Base-by-base conservation (phyloP, 1,140 invertebrate species). In the Halesus radiatus region DNA sequence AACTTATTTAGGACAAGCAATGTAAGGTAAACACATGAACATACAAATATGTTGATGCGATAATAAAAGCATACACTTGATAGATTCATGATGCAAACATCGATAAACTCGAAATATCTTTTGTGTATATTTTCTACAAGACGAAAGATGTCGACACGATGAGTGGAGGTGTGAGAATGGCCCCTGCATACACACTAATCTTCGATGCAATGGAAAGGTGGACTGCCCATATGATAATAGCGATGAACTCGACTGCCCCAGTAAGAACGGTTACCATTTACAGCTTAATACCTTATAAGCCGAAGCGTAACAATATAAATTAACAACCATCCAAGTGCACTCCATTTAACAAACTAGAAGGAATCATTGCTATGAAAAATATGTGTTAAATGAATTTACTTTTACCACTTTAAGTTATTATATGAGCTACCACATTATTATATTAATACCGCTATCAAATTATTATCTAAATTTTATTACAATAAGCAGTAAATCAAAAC, bases 161-260 rank as follows among this genome's bases (percentile, higher is more conserved):
- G 84, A 91, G 80, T 92, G 91, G 86, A 87, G 91, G 56, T 94
- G 93, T 85, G 92, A 93, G 84, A 93, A 92, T 80, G 93, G 93
- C 20, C 91, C 92, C 1, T 95, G 94, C 85, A 93, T 95, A 83
- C 84, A 87, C 29, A 78, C 86, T 52, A 81, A 81, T 3, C 86
- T 88, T 20, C 90, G 92, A 32, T 94, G 94, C 85, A 90, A 94
- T 85, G 91, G 91, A 20, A 87, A 86, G 18, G 83, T 90, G 37
- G 93, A 94, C 87, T 95, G 94, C 89, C 92, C 92, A 0, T 88
- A 85, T 53, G 93, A 94, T 87, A 88, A 85, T 84, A 92, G 92
- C 83, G 94, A 94, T 86, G 93, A 94, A 88, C 86, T 92, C 79
- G 91, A 93, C 85, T 94, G 93, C 86, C 86, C 87, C 85, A 88